Evolutionary conservation across 37 sponge, comb jelly and placozoan genomes (phyloP).

Genomic region (Cladorhizidae sp.): DNA sequence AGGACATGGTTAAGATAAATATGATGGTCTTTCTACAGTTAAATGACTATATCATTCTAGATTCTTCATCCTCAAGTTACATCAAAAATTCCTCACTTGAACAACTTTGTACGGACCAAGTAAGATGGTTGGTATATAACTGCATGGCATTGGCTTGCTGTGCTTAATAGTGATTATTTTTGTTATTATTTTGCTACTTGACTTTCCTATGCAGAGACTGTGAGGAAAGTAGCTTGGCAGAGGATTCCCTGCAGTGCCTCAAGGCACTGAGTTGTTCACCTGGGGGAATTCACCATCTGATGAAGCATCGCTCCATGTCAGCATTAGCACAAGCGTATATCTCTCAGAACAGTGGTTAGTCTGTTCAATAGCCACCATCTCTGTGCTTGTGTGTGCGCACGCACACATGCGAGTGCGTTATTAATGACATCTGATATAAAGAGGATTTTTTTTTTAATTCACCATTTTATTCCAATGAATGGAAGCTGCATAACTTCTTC

Average conservation of each 20-base stretch:
- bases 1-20: conserved; percentile 42
- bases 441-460: too few relatives aligned
- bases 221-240: not conserved
- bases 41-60: conserved; percentile 2
- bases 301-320: conserved; percentile 22
- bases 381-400: too few relatives aligned
- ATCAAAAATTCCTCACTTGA: conserved; percentile 69
- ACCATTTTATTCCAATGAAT: too few relatives aligned
- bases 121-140: conserved; percentile 9
- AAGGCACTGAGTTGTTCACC: conserved; percentile 15
- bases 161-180: too few relatives aligned
- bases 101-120: conserved; percentile 36
- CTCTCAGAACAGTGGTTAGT: conserved; percentile 12
- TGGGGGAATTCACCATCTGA: conserved; percentile 31
- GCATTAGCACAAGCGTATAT: conserved; percentile 21
- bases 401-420: too few relatives aligned
- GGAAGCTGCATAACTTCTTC: too few relatives aligned
- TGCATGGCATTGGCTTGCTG: too few relatives aligned
- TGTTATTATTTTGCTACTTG: too few relatives aligned
- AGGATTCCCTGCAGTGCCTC: conserved; percentile 62
- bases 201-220: not conserved
- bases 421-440: too few relatives aligned
- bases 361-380: too few relatives aligned
- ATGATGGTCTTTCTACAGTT: not conserved
- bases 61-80: conserved; percentile 66